Conservation (phyloP, 1,140 invertebrate genomes). For the Onthophagus taurus region DNA sequence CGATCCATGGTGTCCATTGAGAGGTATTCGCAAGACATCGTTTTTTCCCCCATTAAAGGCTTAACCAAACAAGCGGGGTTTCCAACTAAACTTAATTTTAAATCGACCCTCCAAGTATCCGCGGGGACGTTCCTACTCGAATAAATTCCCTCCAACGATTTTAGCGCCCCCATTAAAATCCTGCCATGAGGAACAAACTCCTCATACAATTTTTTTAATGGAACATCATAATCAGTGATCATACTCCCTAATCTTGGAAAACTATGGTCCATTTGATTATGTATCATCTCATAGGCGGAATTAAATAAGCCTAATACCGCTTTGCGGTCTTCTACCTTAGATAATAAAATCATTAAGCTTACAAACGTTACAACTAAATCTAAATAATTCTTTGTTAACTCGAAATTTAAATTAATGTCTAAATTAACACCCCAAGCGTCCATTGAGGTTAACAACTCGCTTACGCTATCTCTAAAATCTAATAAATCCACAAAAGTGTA, state of each 20-base stretch:
- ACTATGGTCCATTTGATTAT: slow-evolving; percentile 82
- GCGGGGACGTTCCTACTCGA: slow-evolving; percentile 83
- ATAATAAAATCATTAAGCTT: slow-evolving; percentile 91
- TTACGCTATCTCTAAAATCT: slow-evolving; percentile 98
- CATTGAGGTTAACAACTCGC: slow-evolving; percentile 94
- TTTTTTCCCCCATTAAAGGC: slow-evolving; percentile 87
- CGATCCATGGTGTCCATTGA: slow-evolving; percentile 91
- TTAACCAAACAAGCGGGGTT: slow-evolving; percentile 87
- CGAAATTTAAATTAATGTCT: slow-evolving; percentile 93
- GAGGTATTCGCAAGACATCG: slow-evolving; percentile 96
- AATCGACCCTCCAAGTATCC: slow-evolving; percentile 86
- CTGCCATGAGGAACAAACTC: slow-evolving; percentile 95
- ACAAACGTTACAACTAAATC: slow-evolving; percentile 92
- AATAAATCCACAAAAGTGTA: slow-evolving; percentile 99
- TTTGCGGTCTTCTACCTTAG: slow-evolving; percentile 94
- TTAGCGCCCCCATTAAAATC: slow-evolving; percentile 72
- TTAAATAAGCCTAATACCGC: slow-evolving; percentile 95
- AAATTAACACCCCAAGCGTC: slow-evolving; percentile 91
- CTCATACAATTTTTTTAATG: slow-evolving; percentile 91
- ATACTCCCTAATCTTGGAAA: slow-evolving; percentile 86
- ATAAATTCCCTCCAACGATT: slow-evolving; percentile 83
- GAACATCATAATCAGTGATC: slow-evolving; percentile 96
- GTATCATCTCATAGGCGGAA: slow-evolving; percentile 92
- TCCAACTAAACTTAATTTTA: slow-evolving; percentile 88
- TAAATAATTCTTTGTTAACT: slow-evolving; percentile 91